phyloP scores from a whole-genome alignment of 2,888 invertebrate genomes.

The Gisinianus flammeolus region DNA sequence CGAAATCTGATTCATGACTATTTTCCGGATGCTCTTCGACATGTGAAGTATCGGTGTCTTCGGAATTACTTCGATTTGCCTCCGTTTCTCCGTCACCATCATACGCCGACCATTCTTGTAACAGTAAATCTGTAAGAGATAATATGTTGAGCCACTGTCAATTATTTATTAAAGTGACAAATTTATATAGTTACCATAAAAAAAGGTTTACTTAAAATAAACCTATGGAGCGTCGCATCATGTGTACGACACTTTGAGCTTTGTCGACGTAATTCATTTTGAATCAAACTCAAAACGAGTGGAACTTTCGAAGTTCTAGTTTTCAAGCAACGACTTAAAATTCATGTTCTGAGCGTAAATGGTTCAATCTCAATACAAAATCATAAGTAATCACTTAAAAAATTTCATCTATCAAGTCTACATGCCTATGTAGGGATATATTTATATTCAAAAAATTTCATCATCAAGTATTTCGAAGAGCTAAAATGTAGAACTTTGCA shows the following conservation, averaged over 20 bases:
- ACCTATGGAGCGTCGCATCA: background rate
- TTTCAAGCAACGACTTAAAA: no score
- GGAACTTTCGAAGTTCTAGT: no score
- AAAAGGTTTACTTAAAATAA: background rate
- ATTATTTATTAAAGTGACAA: background rate
- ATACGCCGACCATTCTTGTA: constrained; percentile 40
- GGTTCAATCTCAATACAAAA: no score
- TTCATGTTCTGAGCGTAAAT: no score
- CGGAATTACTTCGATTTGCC: constrained; percentile 49
- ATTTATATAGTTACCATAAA: no score
- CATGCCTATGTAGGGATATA: no score
- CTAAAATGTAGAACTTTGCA: no score
- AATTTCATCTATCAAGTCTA: no score
- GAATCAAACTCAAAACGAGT: no score
- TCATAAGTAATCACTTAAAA: no score
- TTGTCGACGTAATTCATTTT: constrained; percentile 13
- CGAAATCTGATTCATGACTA: constrained; percentile 34
- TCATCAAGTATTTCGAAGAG: no score
- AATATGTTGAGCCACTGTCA: background rate
- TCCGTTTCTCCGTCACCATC: constrained; percentile 38
- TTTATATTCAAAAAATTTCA: no score
- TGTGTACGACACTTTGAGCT: background rate
- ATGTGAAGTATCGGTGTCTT: constrained; percentile 57
- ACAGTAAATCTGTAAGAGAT: constrained; percentile 20
- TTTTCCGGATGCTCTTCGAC: constrained; percentile 55